Percentiles rank a stretch among this genome's conserved stretches.
These are phyloP conservation scores for Lycocorax pyrrhopterus DNA, from an alignment of 2,113 vertebrate genomes.

Conservation along the genomic window DNA sequence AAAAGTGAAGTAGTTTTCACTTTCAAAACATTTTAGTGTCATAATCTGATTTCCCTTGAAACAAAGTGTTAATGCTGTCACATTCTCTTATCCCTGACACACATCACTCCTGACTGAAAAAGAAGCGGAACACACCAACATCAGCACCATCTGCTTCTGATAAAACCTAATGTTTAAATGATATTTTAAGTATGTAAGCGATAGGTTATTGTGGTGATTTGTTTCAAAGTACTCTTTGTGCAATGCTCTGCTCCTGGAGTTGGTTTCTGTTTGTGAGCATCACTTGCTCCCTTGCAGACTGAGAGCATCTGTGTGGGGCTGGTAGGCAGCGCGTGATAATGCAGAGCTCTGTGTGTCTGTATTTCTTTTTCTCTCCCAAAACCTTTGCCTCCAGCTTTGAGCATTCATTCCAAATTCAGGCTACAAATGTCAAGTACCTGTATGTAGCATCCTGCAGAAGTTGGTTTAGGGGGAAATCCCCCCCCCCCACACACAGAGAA, in stretches of 20 bases:
- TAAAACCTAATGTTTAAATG: not conserved
- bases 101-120: not conserved
- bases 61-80: slow-evolving; percentile 11
- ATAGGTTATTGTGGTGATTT: not conserved
- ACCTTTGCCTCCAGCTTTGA: not conserved
- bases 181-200: not conserved
- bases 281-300: not conserved
- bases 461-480: not conserved
- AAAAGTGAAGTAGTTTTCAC: not conserved
- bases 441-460: not conserved
- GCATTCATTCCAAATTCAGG: not conserved
- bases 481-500: rapidly evolving
- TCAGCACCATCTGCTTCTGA: not conserved
- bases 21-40: slow-evolving; percentile 32
- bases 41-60: slow-evolving; percentile 35
- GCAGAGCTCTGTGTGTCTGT: not conserved
- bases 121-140: not conserved
- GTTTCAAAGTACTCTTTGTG: not conserved
- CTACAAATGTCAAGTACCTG: not conserved
- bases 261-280: not conserved
- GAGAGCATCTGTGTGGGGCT: not conserved
- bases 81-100: not conserved
- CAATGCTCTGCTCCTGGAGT: not conserved
- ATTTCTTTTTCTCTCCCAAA: not conserved
- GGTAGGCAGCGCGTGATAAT: not conserved